Percentiles rank a stretch among this genome's conserved stretches.
Evolutionary conservation across 2,888 invertebrate genomes (phyloP).

Genomic region (Melitaea athalia): DNA sequence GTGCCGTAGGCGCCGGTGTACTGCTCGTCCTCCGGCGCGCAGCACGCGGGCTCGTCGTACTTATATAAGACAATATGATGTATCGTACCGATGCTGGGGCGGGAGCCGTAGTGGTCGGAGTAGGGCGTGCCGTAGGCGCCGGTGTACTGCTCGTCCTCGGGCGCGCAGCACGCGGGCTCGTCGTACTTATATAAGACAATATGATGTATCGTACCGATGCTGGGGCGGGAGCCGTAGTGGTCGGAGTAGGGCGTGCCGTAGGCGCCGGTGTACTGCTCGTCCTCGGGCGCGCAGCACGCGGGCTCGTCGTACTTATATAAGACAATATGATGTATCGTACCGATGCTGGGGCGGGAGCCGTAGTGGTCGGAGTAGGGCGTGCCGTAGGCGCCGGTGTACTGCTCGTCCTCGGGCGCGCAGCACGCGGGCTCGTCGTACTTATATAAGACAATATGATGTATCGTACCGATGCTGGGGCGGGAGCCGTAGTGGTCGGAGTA

Average conservation of each 20-base stretch:
- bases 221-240: slow-evolving; percentile 93
- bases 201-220: slow-evolving; percentile 88
- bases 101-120: slow-evolving; percentile 94
- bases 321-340: no score
- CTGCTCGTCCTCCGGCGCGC: slow-evolving; percentile 94
- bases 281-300: slow-evolving; percentile 94
- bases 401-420: slow-evolving; percentile 95
- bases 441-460: no score
- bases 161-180: slow-evolving; percentile 95
- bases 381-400: slow-evolving; percentile 94
- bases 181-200: no score
- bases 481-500: slow-evolving; percentile 96
- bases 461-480: slow-evolving; percentile 89
- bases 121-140: slow-evolving; percentile 95
- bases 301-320: slow-evolving; percentile 97
- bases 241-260: slow-evolving; percentile 95
- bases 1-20: slow-evolving; percentile 95
- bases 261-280: slow-evolving; percentile 95
- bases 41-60: slow-evolving; percentile 96
- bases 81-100: slow-evolving; percentile 90
- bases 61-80: no score
- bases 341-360: slow-evolving; percentile 92
- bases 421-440: slow-evolving; percentile 97
- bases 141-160: slow-evolving; percentile 95
- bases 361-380: slow-evolving; percentile 95